A percentile compares a stretch with the other conserved stretches of the same genome.
Conservation (phyloP, 1,140 invertebrate species). For the Aphidius gifuensis region DNA sequence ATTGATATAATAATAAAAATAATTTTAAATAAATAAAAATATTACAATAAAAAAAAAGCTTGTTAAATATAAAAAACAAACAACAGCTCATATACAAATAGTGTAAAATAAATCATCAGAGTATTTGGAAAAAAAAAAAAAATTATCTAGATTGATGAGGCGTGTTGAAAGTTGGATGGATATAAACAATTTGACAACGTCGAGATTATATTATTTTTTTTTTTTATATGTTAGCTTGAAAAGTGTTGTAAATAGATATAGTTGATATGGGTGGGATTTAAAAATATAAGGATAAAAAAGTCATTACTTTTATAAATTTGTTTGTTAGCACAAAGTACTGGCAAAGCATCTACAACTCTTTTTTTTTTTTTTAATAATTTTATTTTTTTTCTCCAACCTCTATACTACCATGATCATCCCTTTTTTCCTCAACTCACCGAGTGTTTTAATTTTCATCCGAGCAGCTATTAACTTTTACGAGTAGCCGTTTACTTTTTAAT, state of each 20-base stretch:
- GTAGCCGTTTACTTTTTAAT: conserved; percentile 54
- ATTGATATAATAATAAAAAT: too few relatives aligned
- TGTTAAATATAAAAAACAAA: too few relatives aligned
- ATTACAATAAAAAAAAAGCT: not conserved
- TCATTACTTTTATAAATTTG: too few relatives aligned
- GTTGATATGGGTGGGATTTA: too few relatives aligned
- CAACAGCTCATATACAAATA: not conserved
- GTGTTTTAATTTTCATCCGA: conserved; percentile 55
- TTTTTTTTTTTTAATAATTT: too few relatives aligned
- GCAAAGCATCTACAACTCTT: too few relatives aligned
- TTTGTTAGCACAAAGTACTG: too few relatives aligned
- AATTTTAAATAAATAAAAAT: too few relatives aligned
- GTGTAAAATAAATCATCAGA: conserved; percentile 4
- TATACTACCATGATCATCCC: not conserved
- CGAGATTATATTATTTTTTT: not conserved
- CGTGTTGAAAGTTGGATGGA: not conserved
- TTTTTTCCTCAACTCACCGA: conserved; percentile 23
- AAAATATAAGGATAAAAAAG: too few relatives aligned
- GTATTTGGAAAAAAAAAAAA: conserved; percentile 7
- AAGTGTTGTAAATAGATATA: too few relatives aligned
- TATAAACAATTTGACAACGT: conserved; percentile 12
- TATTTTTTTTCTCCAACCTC: not conserved
- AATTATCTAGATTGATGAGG: conserved; percentile 7
- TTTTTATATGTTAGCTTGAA: too few relatives aligned
- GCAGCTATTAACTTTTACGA: conserved; percentile 54